These are phyloP conservation scores for Hypomesus transpacificus DNA, from an alignment of 2,113 vertebrate genomes.

Conservation along the genomic window DNA sequence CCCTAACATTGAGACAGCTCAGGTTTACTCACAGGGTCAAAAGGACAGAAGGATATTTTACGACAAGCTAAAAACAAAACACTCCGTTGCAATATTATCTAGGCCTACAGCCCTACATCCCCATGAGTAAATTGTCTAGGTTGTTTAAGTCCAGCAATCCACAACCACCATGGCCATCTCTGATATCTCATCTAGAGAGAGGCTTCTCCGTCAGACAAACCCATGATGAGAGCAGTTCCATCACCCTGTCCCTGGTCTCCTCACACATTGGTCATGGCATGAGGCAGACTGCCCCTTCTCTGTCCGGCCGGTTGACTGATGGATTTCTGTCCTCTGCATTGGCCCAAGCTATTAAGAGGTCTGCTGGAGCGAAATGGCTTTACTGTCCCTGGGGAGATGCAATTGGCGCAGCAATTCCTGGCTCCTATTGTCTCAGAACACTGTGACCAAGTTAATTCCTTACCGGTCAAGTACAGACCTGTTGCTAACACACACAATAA, in stretches of 20 bases:
- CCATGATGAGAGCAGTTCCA: constrained; percentile 21
- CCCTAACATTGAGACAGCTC: constrained; percentile 8
- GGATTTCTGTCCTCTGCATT: constrained; percentile 60
- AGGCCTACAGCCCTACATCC: neutral
- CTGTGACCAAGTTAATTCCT: constrained; percentile 67
- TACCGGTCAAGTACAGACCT: constrained; percentile 60
- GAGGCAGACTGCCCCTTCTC: constrained; percentile 49
- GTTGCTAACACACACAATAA: constrained; percentile 42
- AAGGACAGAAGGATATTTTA: constrained; percentile 6
- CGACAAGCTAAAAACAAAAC: neutral
- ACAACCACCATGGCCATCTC: too few species aligned
- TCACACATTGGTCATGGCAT: constrained; percentile 40
- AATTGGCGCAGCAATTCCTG: constrained; percentile 60
- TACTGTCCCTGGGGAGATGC: constrained; percentile 55
- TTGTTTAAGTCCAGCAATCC: too few species aligned
- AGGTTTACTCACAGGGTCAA: constrained; percentile 23
- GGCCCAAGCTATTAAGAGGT: constrained; percentile 65
- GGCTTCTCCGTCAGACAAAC: constrained; percentile 19
- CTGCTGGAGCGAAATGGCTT: constrained; percentile 66
- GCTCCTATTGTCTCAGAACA: constrained; percentile 53
- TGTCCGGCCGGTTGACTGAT: constrained; percentile 53
- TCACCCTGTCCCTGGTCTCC: constrained; percentile 35
- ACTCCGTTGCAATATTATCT: neutral
- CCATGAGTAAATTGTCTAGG: too few species aligned
- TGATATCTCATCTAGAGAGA: neutral